phyloP scores from a whole-genome alignment of 2,888 invertebrate species.

The Thera obeliscata region DNA sequence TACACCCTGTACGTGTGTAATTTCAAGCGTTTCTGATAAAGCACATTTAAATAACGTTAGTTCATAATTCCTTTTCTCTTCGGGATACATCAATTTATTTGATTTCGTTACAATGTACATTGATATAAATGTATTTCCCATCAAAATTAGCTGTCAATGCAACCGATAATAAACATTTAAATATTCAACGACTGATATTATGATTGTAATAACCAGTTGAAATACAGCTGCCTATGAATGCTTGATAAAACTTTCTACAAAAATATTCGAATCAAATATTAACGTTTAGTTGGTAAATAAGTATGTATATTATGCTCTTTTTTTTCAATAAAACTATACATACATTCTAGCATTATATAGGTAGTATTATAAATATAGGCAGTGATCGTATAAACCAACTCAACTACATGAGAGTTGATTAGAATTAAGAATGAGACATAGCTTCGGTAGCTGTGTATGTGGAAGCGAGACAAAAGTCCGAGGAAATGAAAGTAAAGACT shows the following conservation, averaged over 20 bases:
- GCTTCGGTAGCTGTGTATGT: neutral
- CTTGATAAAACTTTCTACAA: conserved; percentile 2
- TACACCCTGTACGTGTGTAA: conserved; percentile 16
- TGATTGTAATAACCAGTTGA: conserved; percentile 9
- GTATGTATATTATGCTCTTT: too few relatives aligned
- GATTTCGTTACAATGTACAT: neutral
- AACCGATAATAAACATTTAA: conserved; percentile 6
- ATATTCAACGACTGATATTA: neutral
- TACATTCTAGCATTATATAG: neutral
- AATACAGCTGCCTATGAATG: conserved; percentile 17
- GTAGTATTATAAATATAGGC: neutral
- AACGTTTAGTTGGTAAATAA: too few relatives aligned
- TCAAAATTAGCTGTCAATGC: conserved; percentile 11
- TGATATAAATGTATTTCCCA: conserved; percentile 14
- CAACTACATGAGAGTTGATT: neutral
- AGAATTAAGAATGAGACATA: neutral
- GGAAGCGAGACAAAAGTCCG: too few relatives aligned
- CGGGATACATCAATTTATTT: conserved; percentile 48
- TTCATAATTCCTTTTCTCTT: conserved; percentile 76
- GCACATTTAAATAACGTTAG: conserved; percentile 63
- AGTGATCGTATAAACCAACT: neutral
- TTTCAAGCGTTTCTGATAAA: conserved; percentile 57
- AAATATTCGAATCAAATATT: conserved; percentile 1
- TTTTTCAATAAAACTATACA: neutral
- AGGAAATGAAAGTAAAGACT: neutral